These are phyloP conservation scores for Boleophthalmus pectinirostris DNA, from an alignment of 2,113 vertebrate species.

Conservation along the genomic window DNA sequence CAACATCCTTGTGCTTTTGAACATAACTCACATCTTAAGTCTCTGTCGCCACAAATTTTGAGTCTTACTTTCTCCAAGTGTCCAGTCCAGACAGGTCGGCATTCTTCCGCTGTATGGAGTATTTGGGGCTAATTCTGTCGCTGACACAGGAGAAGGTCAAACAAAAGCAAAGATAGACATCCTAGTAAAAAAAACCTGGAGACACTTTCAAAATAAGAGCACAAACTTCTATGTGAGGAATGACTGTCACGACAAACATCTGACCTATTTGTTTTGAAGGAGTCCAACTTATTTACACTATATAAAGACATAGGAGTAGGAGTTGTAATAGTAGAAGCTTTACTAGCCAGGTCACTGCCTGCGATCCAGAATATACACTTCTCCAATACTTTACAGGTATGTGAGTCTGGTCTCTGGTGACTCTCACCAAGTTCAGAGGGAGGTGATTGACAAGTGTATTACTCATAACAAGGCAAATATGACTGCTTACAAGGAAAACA, in stretches of 20 bases:
- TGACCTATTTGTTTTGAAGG: slow-evolving; percentile 5
- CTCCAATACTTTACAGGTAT: too few species aligned
- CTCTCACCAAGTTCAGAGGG: too few species aligned
- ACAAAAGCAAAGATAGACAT: slow-evolving; percentile 63
- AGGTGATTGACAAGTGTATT: too few species aligned
- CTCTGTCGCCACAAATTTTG: slow-evolving; percentile 9
- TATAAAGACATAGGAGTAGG: not conserved
- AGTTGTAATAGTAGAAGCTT: not conserved
- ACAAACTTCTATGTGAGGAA: not conserved
- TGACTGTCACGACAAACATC: slow-evolving; percentile 11
- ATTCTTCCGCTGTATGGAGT: slow-evolving; percentile 65
- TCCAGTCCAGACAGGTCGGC: slow-evolving; percentile 33
- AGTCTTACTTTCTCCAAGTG: slow-evolving; percentile 19
- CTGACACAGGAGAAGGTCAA: slow-evolving; percentile 80
- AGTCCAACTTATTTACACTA: not conserved
- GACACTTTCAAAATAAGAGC: slow-evolving; percentile 26
- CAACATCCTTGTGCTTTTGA: not conserved
- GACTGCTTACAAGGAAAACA: too few species aligned
- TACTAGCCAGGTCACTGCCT: not conserved
- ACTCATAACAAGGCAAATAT: too few species aligned
- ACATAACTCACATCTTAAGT: not conserved
- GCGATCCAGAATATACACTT: too few species aligned
- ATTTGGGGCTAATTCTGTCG: slow-evolving; percentile 77
- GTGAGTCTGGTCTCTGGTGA: too few species aligned
- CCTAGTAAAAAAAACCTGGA: slow-evolving; percentile 12